Conservation (phyloP, 2,888 invertebrate genomes). For the Thecocarcelia acutangulata region DNA sequence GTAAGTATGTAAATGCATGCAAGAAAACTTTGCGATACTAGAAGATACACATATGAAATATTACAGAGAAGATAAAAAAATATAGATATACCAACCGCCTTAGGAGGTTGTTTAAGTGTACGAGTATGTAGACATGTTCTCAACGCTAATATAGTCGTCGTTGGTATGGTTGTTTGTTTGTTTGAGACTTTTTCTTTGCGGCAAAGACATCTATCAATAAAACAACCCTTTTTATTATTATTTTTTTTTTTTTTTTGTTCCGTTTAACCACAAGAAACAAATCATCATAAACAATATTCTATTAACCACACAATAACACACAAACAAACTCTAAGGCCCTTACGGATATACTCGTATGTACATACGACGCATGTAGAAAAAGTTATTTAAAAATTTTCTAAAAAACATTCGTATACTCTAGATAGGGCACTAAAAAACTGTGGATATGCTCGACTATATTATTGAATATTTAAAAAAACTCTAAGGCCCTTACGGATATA, state of each 20-base stretch:
- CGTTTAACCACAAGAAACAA: slow-evolving; percentile 61
- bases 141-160: slow-evolving; percentile 44
- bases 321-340: slow-evolving; percentile 3
- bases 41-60: slow-evolving; percentile 57
- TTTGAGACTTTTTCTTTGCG: slow-evolving; percentile 24
- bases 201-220: slow-evolving; percentile 62
- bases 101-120: slow-evolving; percentile 16
- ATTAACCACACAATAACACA: slow-evolving; percentile 69
- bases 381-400: background rate
- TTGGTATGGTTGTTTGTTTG: slow-evolving; percentile 11
- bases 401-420: no score
- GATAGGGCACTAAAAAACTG: no score
- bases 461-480: no score
- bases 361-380: slow-evolving; percentile 12
- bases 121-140: background rate
- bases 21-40: slow-evolving; percentile 18
- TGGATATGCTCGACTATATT: no score
- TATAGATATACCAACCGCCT: slow-evolving; percentile 56
- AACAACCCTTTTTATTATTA: slow-evolving; percentile 73
- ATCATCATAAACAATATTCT: slow-evolving; percentile 71
- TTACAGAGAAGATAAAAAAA: slow-evolving; percentile 60
- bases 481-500: background rate
- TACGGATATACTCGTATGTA: background rate
- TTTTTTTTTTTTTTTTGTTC: slow-evolving; percentile 26
- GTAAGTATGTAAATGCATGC: background rate